Evolutionary conservation across 1,140 invertebrate species (phyloP).

Genomic region (Teleopsis dalmanni): DNA sequence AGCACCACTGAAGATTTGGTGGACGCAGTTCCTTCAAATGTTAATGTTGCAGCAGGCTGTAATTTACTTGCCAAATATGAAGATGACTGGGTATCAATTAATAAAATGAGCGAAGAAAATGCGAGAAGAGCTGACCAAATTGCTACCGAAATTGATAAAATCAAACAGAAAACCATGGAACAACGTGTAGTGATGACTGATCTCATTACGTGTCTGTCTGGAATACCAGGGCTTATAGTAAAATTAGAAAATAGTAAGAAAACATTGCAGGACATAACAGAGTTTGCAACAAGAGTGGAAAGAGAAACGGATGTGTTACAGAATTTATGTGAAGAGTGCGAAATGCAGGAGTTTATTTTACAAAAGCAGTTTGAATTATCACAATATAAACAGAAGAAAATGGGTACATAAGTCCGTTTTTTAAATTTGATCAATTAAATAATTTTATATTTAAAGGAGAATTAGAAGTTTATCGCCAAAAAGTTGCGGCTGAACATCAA

Average conservation of each 20-base stretch:
- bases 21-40: conserved; percentile 18
- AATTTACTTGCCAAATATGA: conserved; percentile 37
- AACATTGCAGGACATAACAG: conserved; percentile 52
- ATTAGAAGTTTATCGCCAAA: conserved; percentile 46
- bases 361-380: conserved; percentile 59
- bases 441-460: conserved; percentile 16
- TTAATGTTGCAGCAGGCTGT: conserved; percentile 34
- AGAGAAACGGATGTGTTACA: conserved; percentile 54
- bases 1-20: conserved; percentile 9
- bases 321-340: conserved; percentile 59
- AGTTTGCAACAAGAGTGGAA: conserved; percentile 56
- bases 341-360: conserved; percentile 54
- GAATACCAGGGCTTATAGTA: conserved; percentile 53
- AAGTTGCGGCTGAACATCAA: conserved; percentile 53
- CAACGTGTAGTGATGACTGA: conserved; percentile 50
- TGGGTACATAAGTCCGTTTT: conserved; percentile 13
- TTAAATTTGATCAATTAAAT: neutral
- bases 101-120: conserved; percentile 56
- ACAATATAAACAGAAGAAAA: conserved; percentile 58
- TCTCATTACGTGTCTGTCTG: conserved; percentile 50
- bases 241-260: conserved; percentile 49
- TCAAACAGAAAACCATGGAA: conserved; percentile 50
- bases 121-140: conserved; percentile 52
- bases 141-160: conserved; percentile 49
- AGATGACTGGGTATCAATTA: conserved; percentile 54